A percentile compares a stretch with the other conserved stretches of the same genome.
Conservation (phyloP, 2,797 vertebrate species). For the Coracias cyanogaster region DNA sequence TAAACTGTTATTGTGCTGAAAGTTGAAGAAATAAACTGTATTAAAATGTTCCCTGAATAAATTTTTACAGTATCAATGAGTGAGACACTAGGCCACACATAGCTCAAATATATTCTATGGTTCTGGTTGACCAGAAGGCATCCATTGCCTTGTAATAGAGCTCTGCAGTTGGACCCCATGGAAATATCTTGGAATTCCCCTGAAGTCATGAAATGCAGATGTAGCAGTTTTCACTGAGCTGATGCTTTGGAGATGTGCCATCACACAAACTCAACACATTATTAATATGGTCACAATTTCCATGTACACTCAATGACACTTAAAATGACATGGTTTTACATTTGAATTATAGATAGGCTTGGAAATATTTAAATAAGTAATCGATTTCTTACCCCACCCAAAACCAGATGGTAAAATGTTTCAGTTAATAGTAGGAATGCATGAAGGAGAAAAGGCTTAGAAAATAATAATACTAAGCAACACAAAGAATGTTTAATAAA, state of each 20-base stretch:
- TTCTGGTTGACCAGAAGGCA: background rate
- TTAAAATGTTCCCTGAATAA: background rate
- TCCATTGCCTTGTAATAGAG: background rate
- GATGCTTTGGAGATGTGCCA: conserved; percentile 61
- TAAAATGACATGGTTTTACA: conserved; percentile 12
- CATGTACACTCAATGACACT: conserved; percentile 32
- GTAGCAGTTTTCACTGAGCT: background rate
- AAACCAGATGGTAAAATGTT: conserved; percentile 56
- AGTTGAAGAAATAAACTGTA: background rate
- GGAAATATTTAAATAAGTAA: conserved; percentile 60
- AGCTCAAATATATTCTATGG: background rate
- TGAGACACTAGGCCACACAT: background rate
- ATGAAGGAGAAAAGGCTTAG: background rate
- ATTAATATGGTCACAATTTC: conserved; percentile 57
- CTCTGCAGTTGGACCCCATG: background rate
- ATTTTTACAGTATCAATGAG: background rate
- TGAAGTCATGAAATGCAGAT: conserved; percentile 54
- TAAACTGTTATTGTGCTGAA: background rate
- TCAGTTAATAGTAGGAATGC: background rate
- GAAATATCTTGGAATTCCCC: conserved; percentile 30
- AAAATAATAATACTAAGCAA: background rate
- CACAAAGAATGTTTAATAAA: conserved; percentile 1
- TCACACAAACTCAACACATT: conserved; percentile 5
- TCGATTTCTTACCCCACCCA: conserved; percentile 57
- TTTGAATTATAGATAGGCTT: conserved; percentile 39